Evolutionary conservation across 2,797 vertebrate genomes (phyloP), one percentile per base, ranked within the genome.

Genomic region (Calcarius lapponicus): DNA sequence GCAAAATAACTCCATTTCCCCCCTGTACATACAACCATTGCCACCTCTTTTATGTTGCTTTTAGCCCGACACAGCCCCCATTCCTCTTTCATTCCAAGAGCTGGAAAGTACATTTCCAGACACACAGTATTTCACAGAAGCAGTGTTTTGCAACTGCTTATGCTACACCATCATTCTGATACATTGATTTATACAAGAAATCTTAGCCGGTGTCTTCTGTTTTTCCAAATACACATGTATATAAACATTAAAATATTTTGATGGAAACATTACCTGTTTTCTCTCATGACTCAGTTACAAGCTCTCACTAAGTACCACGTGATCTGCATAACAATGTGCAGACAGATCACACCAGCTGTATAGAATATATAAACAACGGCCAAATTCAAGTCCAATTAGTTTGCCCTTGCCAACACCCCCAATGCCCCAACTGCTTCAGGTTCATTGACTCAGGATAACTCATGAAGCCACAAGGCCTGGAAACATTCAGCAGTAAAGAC

Each of bases 291-390:
- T 69, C 50, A 50, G 43, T 58, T 71, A 57, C 0, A 2, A 75
- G 9, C 11, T 61, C 58, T 72, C 45, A 61, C 43, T 9, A 65
- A 80, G 21, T 53, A 71, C 29, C 15, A 1, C 21, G 18, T 18
- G 26, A 57, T 89, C n/a, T 65, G 36, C 38, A 18, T 17, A 70
- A 74, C n/a, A 47, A 17, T 7, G 32, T 48, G 34, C 38, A 84
- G 29, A 78, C 32, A 61, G 53, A 60, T 88, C 62, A 72, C 32
- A n/a, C 5, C 24, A 81, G 29, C 26, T 64, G n/a, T 15, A n/a
- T 0, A 42, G 26, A n/a, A 48, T 4, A 56, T 1, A 18, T 18
- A 69, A 76, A 64, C 17, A 82, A 67, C 0, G 6, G 48, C 50
- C 48, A 91, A 84, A 62, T 56, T 56, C 50, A 79, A 82, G 7